Percentiles rank a stretch among this genome's conserved stretches.
Conservation (phyloP, 1,140 invertebrate species). For the Parapsyche elsis region DNA sequence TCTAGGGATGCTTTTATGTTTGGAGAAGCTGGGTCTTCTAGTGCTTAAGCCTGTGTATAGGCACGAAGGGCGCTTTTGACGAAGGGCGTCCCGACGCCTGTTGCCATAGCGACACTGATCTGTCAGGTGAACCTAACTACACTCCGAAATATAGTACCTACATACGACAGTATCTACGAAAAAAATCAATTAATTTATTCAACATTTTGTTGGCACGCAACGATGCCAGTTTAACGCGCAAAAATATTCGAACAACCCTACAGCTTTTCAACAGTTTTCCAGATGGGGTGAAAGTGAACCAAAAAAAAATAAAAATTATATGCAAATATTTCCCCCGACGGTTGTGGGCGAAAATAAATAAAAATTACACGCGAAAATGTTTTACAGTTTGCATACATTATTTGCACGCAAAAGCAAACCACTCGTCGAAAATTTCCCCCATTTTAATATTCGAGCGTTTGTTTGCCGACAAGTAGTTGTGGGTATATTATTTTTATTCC, state of each 20-base stretch:
- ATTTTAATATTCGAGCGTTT: conserved; percentile 40
- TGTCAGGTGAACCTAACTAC: conserved; percentile 25
- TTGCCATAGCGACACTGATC: conserved; percentile 42
- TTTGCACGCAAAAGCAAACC: conserved; percentile 45
- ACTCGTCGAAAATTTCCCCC: conserved; percentile 41
- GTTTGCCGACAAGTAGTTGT: conserved; percentile 19
- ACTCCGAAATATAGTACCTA: no score
- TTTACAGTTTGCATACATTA: conserved; percentile 48
- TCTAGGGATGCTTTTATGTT: conserved; percentile 32
- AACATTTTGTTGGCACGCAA: no score
- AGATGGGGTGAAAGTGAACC: background rate
- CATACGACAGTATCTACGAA: no score
- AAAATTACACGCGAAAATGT: conserved; percentile 43
- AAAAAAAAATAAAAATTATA: conserved; percentile 2
- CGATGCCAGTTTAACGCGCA: no score
- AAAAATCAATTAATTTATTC: no score
- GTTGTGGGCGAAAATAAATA: conserved; percentile 36
- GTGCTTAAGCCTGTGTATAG: conserved; percentile 7
- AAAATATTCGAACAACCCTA: no score
- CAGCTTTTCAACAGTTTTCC: background rate
- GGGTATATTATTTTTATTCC: conserved; percentile 4
- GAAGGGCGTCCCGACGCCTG: conserved; percentile 39
- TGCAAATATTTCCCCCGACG: conserved; percentile 1
- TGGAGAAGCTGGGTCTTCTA: conserved; percentile 18
- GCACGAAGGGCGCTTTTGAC: background rate